A percentile compares a stretch with the other conserved stretches of the same genome.
Evolutionary conservation across 2,888 invertebrate genomes (phyloP).

Genomic region (Drosophila demipolita): DNA sequence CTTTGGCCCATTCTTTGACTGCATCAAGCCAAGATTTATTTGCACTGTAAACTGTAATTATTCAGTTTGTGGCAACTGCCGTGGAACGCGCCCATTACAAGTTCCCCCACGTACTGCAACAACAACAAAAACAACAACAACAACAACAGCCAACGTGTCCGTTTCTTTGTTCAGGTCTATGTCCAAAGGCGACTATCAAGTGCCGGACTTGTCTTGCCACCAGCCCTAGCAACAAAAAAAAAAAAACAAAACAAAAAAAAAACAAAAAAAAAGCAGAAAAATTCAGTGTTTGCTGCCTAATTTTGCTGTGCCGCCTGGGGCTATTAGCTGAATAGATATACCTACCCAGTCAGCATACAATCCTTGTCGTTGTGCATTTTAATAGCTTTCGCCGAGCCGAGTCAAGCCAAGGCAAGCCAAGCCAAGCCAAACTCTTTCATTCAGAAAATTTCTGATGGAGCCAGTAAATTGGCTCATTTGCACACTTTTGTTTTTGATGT

Average conservation of each 20-base stretch:
- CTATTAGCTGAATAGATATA: slow-evolving; percentile 67
- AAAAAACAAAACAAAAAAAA: slow-evolving; percentile 2
- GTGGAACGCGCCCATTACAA: slow-evolving; percentile 72
- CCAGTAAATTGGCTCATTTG: slow-evolving; percentile 75
- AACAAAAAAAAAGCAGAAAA: not conserved
- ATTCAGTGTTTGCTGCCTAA: slow-evolving; percentile 42
- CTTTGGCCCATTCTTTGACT: slow-evolving; percentile 18
- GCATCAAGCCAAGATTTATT: slow-evolving; percentile 69
- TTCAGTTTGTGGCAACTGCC: slow-evolving; percentile 71
- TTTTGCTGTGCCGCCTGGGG: slow-evolving; percentile 35
- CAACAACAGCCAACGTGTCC: slow-evolving; percentile 18
- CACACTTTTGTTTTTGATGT: slow-evolving; percentile 73
- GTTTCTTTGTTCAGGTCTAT: slow-evolving; percentile 37
- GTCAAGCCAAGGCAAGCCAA: not conserved
- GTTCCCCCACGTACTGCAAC: slow-evolving; percentile 39
- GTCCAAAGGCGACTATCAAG: slow-evolving; percentile 61
- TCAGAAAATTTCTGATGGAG: slow-evolving; percentile 42
- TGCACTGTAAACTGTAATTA: slow-evolving; percentile 78
- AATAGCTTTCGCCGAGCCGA: slow-evolving; percentile 48
- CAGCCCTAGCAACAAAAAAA: slow-evolving; percentile 27
- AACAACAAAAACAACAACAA: slow-evolving; percentile 5
- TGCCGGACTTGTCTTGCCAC: slow-evolving; percentile 28
- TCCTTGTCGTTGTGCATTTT: slow-evolving; percentile 68
- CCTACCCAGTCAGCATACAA: slow-evolving; percentile 63
- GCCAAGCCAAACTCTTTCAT: slow-evolving; percentile 18